A percentile compares a stretch with the other conserved stretches of the same genome.
phyloP scores from a whole-genome alignment of 2,113 vertebrate genomes.

The Thinocorus orbignyianus region DNA sequence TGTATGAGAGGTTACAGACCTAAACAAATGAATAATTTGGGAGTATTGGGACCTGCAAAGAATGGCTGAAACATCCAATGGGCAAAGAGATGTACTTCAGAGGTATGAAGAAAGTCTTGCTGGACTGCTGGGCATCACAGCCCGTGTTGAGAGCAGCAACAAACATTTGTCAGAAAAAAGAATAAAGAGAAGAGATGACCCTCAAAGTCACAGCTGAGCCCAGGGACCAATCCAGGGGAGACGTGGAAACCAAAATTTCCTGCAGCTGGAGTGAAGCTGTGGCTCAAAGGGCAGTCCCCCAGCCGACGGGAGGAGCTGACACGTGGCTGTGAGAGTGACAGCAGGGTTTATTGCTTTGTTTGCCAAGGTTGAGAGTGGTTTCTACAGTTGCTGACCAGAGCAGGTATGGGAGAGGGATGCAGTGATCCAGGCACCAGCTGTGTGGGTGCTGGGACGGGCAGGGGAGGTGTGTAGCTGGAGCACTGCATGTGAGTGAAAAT shows the following conservation, averaged over 20 bases:
- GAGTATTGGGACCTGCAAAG: neutral
- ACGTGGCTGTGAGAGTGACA: accelerated
- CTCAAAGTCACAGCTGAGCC: neutral
- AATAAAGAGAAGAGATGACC: neutral
- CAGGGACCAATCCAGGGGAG: neutral
- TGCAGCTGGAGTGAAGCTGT: neutral
- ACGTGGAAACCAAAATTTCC: neutral
- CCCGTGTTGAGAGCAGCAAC: neutral
- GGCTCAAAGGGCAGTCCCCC: neutral
- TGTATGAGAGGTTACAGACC: neutral
- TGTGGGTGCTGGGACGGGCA: neutral
- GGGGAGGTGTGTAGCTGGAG: neutral
- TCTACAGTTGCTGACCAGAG: neutral
- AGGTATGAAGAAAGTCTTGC: neutral
- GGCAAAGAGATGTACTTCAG: neutral
- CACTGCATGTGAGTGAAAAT: neutral
- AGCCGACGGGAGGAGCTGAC: neutral
- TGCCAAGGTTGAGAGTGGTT: neutral
- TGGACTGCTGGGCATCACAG: neutral
- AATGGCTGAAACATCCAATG: neutral
- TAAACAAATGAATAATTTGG: neutral
- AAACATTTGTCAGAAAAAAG: neutral
- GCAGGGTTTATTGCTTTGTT: neutral
- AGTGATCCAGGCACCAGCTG: neutral
- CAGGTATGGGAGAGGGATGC: neutral